A percentile compares a stretch with the other conserved stretches of the same genome.
Evolutionary conservation across 1,140 invertebrate genomes (phyloP).

Genomic region (Meloidogyne hapla): DNA sequence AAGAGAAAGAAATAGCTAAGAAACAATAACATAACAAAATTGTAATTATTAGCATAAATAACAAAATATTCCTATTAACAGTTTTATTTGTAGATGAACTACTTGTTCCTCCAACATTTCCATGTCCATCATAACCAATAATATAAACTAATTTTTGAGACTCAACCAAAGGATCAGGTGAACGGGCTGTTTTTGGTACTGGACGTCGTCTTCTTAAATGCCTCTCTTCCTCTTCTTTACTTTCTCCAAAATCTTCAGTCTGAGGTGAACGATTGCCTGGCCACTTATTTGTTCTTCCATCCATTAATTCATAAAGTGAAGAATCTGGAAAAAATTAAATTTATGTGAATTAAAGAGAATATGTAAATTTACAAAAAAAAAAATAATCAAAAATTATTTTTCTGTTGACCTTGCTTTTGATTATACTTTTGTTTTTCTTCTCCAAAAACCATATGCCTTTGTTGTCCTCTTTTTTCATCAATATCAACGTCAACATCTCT

Average conservation of each 20-base stretch:
- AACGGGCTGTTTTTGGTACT: slow-evolving; percentile 13
- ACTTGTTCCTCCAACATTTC: background rate
- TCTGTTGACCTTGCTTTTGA: background rate
- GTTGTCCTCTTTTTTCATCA: background rate
- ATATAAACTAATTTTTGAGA: slow-evolving; percentile 26
- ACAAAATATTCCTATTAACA: background rate
- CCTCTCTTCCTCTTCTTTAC: background rate
- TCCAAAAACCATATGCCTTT: background rate
- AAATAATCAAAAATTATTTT: background rate
- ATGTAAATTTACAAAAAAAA: too few species aligned
- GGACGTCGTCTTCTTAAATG: slow-evolving; percentile 17
- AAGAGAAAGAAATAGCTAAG: too few species aligned
- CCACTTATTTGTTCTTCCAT: background rate
- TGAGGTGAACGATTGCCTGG: background rate
- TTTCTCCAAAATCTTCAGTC: background rate
- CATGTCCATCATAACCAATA: slow-evolving; percentile 22
- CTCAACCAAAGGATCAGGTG: slow-evolving; percentile 22
- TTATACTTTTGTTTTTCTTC: slow-evolving; percentile 4
- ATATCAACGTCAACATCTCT: background rate
- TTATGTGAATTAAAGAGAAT: too few species aligned
- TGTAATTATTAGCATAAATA: background rate
- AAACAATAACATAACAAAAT: background rate
- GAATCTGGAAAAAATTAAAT: background rate
- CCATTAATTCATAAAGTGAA: slow-evolving; percentile 1
- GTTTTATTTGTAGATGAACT: background rate